phyloP scores from a whole-genome alignment of 2,797 vertebrate species.

The Trichosurus vulpecula region DNA sequence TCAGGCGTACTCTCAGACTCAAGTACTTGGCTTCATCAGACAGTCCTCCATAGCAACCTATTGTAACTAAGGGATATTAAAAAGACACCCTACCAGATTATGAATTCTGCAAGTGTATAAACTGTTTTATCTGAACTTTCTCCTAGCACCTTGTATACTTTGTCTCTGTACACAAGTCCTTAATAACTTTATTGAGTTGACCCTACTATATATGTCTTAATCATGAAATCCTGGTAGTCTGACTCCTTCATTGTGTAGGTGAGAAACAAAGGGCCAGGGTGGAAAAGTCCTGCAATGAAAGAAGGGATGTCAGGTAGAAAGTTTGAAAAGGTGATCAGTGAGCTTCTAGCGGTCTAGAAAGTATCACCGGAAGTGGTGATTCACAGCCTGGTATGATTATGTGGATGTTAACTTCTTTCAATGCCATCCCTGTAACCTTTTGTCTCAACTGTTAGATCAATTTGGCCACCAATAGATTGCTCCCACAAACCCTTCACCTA shows the following conservation, averaged over 20 bases:
- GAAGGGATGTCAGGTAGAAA: too few relatives aligned
- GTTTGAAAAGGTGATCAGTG: neutral
- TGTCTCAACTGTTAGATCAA: too few relatives aligned
- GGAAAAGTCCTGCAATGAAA: neutral
- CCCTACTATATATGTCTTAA: neutral
- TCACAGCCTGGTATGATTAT: neutral
- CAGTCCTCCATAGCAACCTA: neutral
- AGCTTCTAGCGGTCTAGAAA: neutral
- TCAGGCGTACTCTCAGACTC: neutral
- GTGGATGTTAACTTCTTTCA: neutral
- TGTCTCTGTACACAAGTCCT: neutral
- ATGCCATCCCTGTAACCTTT: neutral
- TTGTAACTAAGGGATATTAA: neutral
- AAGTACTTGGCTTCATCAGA: neutral
- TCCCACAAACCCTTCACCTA: constrained; percentile 11
- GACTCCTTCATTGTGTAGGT: neutral
- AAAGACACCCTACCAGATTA: too few relatives aligned
- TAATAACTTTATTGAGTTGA: neutral
- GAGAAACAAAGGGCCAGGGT: too few relatives aligned
- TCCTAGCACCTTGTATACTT: too few relatives aligned
- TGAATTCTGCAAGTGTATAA: too few relatives aligned
- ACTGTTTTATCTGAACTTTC: neutral
- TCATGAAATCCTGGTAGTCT: neutral
- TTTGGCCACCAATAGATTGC: too few relatives aligned
- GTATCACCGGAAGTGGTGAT: neutral